Conservation (phyloP, 64 coral and sea anemone species). For the Pachyseris speciosa region DNA sequence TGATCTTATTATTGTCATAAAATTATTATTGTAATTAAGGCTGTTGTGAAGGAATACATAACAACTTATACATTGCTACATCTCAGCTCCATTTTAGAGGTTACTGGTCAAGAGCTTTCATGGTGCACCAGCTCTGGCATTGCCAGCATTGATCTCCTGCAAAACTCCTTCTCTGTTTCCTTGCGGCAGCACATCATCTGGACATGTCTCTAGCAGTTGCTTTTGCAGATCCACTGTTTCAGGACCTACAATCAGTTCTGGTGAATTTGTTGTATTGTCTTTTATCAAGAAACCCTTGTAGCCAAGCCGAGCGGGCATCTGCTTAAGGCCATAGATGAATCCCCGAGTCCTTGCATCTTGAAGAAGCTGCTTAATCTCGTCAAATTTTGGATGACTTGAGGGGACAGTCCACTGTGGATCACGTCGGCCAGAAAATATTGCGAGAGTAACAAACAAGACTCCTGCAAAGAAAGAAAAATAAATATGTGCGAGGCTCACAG, state of each 20-base stretch:
- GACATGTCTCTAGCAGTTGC: not conserved
- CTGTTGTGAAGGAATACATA: too few relatives aligned
- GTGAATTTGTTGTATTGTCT: not conserved
- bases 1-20: too few relatives aligned
- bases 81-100: too few relatives aligned
- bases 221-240: not conserved
- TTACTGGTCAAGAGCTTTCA: too few relatives aligned
- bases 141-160: not conserved
- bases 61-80: too few relatives aligned
- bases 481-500: too few relatives aligned
- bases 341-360: not conserved
- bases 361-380: not conserved
- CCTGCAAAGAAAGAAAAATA: too few relatives aligned
- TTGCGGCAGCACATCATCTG: not conserved
- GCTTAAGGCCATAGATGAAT: not conserved
- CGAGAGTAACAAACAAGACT: not conserved
- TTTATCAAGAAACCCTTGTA: slow-evolving; percentile 14
- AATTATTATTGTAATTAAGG: too few relatives aligned
- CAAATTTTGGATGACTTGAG: not conserved
- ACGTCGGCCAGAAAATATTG: not conserved
- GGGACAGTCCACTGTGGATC: slow-evolving; percentile 1
- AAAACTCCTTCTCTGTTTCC: not conserved
- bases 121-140: not conserved
- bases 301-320: not conserved
- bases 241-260: not conserved